Evolutionary conservation across 2,888 invertebrate genomes (phyloP).

Genomic region (Drosophila peninsularis): DNA sequence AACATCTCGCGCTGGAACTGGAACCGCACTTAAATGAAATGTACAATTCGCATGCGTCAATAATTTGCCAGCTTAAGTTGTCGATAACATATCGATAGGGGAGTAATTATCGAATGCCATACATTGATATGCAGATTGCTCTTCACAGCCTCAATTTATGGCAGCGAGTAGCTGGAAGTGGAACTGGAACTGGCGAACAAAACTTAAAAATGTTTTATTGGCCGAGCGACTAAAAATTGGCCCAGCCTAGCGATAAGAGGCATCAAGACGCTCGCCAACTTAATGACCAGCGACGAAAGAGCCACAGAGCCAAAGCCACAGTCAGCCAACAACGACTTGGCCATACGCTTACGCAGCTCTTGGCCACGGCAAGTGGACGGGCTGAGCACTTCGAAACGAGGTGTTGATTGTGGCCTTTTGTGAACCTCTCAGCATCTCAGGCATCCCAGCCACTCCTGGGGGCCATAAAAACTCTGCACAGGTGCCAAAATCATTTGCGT

Average conservation of each 20-base stretch:
- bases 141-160: conserved; percentile 36
- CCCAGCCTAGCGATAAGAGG: conserved; percentile 48
- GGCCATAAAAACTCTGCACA: conserved; percentile 55
- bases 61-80: conserved; percentile 1
- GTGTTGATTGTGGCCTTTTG: conserved; percentile 69
- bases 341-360: conserved; percentile 25
- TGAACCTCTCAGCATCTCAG: conserved; percentile 46
- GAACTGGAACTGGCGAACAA: conserved; percentile 24
- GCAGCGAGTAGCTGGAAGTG: conserved; percentile 15
- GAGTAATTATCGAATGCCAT: conserved; percentile 14
- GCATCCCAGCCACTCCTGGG: conserved; percentile 17
- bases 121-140: conserved; percentile 5
- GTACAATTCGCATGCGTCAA: not conserved
- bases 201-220: conserved; percentile 60
- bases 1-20: conserved; percentile 1
- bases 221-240: conserved; percentile 38
- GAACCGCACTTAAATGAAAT: not conserved
- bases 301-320: not conserved
- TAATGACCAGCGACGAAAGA: conserved; percentile 52
- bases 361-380: not conserved
- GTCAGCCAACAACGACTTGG: conserved; percentile 18
- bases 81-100: conserved; percentile 12
- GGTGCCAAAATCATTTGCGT: conserved; percentile 58
- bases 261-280: conserved; percentile 43
- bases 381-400: conserved; percentile 30